A percentile compares a stretch with the other conserved stretches of the same genome.
These are phyloP conservation scores for Diarsia mendica DNA, from an alignment of 2,888 invertebrate species.

Conservation along the genomic window DNA sequence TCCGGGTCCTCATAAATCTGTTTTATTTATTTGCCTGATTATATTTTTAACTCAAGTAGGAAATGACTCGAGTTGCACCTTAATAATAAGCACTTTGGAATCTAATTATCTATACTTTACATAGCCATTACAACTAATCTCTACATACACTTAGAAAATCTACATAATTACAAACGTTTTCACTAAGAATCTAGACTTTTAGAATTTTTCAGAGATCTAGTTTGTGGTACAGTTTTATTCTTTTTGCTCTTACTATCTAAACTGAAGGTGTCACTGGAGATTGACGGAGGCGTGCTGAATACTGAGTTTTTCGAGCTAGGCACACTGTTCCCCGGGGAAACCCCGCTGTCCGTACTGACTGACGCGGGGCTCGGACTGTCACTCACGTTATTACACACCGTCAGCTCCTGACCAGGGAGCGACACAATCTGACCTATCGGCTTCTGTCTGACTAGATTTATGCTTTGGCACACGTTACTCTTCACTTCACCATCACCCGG, in stretches of 20 bases:
- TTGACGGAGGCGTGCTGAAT: conserved; percentile 76
- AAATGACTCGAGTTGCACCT: conserved; percentile 47
- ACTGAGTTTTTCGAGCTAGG: conserved; percentile 84
- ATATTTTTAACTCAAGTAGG: conserved; percentile 6
- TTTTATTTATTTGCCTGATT: background rate
- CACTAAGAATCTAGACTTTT: conserved; percentile 88
- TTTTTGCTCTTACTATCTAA: conserved; percentile 83
- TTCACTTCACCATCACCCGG: conserved; percentile 79
- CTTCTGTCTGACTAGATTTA: conserved; percentile 89
- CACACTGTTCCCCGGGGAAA: conserved; percentile 85
- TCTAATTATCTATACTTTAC: conserved; percentile 82
- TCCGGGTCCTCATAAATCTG: background rate
- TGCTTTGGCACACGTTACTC: conserved; percentile 87
- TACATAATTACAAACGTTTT: conserved; percentile 88
- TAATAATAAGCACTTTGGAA: conserved; percentile 84
- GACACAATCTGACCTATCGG: conserved; percentile 88
- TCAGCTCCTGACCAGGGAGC: conserved; percentile 85
- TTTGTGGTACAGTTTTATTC: conserved; percentile 77
- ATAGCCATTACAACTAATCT: conserved; percentile 78
- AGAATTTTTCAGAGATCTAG: conserved; percentile 86
- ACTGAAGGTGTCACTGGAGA: conserved; percentile 73
- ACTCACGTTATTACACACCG: conserved; percentile 84
- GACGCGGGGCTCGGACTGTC: conserved; percentile 87
- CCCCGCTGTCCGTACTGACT: conserved; percentile 86
- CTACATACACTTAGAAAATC: conserved; percentile 90